Base-by-base conservation (phyloP, 2,113 vertebrate genomes). In the Bufo bufo region DNA sequence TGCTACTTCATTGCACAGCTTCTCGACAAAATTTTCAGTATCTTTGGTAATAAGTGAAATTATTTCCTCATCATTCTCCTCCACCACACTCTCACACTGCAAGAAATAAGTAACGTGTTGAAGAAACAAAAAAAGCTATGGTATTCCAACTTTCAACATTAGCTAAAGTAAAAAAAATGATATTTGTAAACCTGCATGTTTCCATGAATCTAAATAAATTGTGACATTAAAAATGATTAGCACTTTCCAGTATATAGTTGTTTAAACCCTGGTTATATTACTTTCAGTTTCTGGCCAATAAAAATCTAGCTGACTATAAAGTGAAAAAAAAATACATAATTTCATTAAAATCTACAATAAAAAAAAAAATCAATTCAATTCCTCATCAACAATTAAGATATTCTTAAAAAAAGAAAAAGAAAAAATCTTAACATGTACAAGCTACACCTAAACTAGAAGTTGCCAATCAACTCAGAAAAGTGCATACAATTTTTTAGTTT, bases 61-160 rank as follows among this genome's bases (percentile, higher is more conserved):
- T 90, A 97, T 96, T 86, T 97, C 95, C 79, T 98, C 97, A 93
- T 97, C 97, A 79, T 96, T 92, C 91, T 97, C 95, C 90, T 99
- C 97, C 91, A 96, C 89, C 45, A 97, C 89, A 59, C 90, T 94
- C 90, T 96, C 96, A 90, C 97, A 96, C 96, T 98, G 90, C 84
- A 90, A 87, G 50, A 84, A 77, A 84, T 20, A 8, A 78, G 20
- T 17, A 16, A 61, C 1, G 43, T 45, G 17, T 75, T 45, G 65
- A 84, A 83, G 79, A 84, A 1, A 58, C 49, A 84, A 66, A 89
- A 59, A 71, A 6, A 74, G 5, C 1, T 9, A 47, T 6, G 50
- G 17, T 33, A 75, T 20, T 50, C 47, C 72, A 75, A 75, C 47
- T 3, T 20, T 50, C 16, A 20, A 71, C 4, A 10, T 33, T 45